Base-by-base conservation (phyloP, 2,888 invertebrate species). In the Stratiomys singularior region DNA sequence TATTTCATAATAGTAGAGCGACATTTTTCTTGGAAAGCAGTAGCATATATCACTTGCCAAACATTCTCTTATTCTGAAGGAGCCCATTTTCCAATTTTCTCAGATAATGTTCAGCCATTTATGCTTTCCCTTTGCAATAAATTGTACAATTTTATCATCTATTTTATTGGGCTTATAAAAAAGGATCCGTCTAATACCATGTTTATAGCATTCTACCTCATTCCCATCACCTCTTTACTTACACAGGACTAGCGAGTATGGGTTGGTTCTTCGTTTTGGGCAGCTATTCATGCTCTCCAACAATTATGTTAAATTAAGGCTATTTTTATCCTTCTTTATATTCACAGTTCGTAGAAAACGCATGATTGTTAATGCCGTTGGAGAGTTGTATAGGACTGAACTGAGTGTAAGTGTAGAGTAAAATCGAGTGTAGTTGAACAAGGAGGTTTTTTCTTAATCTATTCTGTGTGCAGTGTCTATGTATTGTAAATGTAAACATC, bases 281-380 rank as follows among this genome's bases (percentile, higher is more conserved):
- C 58, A 21, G 21, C 11, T 18, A 52, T 52, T 60, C 58, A 60
- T 60, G 58, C 21, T 18, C 4, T 52, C 58, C 13, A 60, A 25
- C 58, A 60, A 25, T 25, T 60, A 60, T 60, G 21, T 60, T 23
- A 25, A 60, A 60, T 60, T 60, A 25, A 60, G 23, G 58, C 25
- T 60, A 60, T 60, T 60, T 60, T 23, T 60, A 60, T 60, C 58
- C 58, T 60, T 60, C 58, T 60, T 60, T 60, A 60, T 18, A 60
- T 60, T 60, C 58, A 23, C 58, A 60, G 58, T 5, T 60, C 58
- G 58, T 60, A 60, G 58, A 25, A 60, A 60, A 60, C 7, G 58
- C 58, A 60, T 18, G 25, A 60, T 25, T 7, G 23, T 60, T 13
- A 60, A 60, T 60, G 25, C 58, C 5, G 23, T 25, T 60, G 4